phyloP scores from a whole-genome alignment of 1,140 invertebrate species.

The Limonius californicus region DNA sequence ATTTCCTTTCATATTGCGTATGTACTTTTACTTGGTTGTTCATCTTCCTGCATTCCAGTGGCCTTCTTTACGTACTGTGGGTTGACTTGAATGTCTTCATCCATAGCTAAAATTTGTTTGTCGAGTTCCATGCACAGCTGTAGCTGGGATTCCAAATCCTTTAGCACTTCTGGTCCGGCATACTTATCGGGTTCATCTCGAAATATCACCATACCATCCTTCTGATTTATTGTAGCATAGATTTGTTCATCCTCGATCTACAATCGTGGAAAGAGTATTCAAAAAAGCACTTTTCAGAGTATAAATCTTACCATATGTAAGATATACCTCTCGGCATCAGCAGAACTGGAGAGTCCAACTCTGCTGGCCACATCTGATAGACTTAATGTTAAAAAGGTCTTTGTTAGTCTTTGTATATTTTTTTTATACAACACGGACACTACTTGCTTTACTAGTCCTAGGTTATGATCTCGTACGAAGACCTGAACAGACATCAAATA shows the following conservation, averaged over 20 bases:
- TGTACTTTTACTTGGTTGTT: slow-evolving; percentile 53
- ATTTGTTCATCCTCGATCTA: slow-evolving; percentile 97
- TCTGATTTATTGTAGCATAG: slow-evolving; percentile 95
- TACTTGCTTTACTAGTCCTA: slow-evolving; percentile 80
- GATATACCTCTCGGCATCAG: slow-evolving; percentile 93
- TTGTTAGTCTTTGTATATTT: slow-evolving; percentile 94
- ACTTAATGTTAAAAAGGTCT: slow-evolving; percentile 94
- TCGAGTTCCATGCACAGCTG: slow-evolving; percentile 81
- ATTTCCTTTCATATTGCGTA: slow-evolving; percentile 54
- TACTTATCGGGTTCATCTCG: slow-evolving; percentile 95
- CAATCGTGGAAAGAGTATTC: background rate
- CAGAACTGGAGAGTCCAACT: slow-evolving; percentile 77
- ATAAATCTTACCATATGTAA: slow-evolving; percentile 95
- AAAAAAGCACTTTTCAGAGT: too few species aligned
- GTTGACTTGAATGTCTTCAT: slow-evolving; percentile 89
- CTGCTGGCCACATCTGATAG: slow-evolving; percentile 89
- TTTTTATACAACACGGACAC: slow-evolving; percentile 88
- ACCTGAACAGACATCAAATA: slow-evolving; percentile 37
- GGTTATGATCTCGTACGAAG: slow-evolving; percentile 79
- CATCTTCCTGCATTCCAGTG: slow-evolving; percentile 61
- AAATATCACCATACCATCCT: slow-evolving; percentile 97
- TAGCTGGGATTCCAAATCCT: slow-evolving; percentile 84
- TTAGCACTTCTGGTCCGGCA: slow-evolving; percentile 81
- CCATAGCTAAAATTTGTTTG: slow-evolving; percentile 84
- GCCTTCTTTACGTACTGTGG: slow-evolving; percentile 80